phyloP scores from a whole-genome alignment of 2,113 vertebrate species.

The Todiramphus saurophagus region DNA sequence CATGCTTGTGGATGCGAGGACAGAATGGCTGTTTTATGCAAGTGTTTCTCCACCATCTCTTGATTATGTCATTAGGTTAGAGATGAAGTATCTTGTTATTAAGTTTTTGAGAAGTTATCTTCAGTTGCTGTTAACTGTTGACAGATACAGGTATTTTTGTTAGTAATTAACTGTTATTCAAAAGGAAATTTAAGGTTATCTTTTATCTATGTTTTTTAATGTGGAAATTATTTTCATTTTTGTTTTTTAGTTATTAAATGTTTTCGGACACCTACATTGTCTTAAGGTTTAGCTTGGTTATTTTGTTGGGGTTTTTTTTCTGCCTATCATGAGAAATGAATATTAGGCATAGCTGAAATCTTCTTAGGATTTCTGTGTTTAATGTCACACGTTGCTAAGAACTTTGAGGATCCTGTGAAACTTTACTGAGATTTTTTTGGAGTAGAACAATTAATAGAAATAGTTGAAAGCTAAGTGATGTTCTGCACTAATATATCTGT shows the following conservation, averaged over 20 bases:
- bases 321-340: neutral
- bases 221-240: neutral
- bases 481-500: neutral
- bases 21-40: neutral
- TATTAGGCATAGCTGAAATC: neutral
- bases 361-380: neutral
- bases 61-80: neutral
- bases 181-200: neutral
- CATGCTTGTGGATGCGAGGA: accelerated
- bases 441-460: neutral
- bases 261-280: neutral
- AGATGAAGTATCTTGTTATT: neutral
- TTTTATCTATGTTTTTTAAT: neutral
- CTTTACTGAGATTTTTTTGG: neutral
- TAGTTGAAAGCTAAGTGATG: neutral
- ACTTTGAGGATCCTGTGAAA: neutral
- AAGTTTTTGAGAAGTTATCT: neutral
- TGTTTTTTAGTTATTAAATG: neutral
- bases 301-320: neutral
- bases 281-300: neutral
- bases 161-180: neutral
- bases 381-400: neutral
- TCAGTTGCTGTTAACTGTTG: neutral
- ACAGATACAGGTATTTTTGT: neutral
- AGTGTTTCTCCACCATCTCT: neutral